Evolutionary conservation across 2,888 invertebrate genomes (phyloP), one percentile per base, ranked within the genome.

Genomic region (Ferrisia virgata): DNA sequence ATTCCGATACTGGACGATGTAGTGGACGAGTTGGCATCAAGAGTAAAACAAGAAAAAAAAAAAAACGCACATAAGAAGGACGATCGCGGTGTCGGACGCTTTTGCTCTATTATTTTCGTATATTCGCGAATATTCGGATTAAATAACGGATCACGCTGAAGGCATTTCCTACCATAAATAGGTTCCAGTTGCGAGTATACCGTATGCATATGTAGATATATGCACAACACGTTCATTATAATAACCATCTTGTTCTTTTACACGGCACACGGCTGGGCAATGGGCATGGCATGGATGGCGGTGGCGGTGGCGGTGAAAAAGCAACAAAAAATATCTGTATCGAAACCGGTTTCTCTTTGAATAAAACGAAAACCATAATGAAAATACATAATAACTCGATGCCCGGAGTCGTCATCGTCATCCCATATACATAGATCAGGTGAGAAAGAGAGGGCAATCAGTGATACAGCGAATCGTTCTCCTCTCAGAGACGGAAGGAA

Each of bases 81-180:
- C 4, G 53, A 53, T 53, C 53, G 3, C 53, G 18, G 3, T 18
- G 18, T 18, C n/a, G 25, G 25, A 11, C 58, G 22, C n/a, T n/a
- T n/a, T n/a, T n/a, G n/a, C n/a, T n/a, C n/a, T n/a, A n/a, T n/a
- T n/a, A 47, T 47, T 13, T 58, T 58, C 64, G 64, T 15, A 28
- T 8, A 11, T 13, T 31, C 28, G 15, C 39, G 78, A 64, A 33
- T 40, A 69, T 69, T 76, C 43, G 76, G 43, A 83, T 83, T 72
- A 76, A 83, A 83, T 83, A 83, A 83, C 83, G 83, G 83, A 76
- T 83, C 72, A 64, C 64, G 83, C 83, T 76, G 82, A 82, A 64
- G 82, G 82, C 82, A 69, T 83, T 76, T 83, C 83, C 83, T 83
- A 83, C 83, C 83, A 72, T 83, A 83, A 83, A 72, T 83, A 83